Evolutionary conservation across 1,140 invertebrate species (phyloP).

Genomic region (Scylla paramamosain): DNA sequence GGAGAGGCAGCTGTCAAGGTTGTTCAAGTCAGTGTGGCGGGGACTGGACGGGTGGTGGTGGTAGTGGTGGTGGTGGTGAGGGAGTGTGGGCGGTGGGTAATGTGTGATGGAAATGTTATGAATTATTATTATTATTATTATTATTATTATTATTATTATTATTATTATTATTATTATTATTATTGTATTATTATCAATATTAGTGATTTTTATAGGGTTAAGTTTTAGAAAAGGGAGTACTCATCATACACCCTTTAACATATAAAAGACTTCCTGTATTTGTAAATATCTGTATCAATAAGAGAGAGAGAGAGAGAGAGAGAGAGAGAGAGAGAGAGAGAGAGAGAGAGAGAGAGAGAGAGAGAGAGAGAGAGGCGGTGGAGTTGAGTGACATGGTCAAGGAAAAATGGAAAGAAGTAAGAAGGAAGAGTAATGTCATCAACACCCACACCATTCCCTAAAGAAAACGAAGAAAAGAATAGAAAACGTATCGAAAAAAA

Average conservation of each 20-base stretch:
- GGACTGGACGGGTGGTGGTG: neutral
- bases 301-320: neutral
- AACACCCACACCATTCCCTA: neutral
- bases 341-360: constrained; percentile 51
- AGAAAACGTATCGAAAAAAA: neutral
- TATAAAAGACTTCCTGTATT: no score
- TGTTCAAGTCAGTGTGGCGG: neutral
- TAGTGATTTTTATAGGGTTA: no score
- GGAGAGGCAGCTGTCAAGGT: neutral
- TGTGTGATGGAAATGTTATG: neutral
- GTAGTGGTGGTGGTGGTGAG: neutral
- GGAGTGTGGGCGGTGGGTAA: neutral
- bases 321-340: constrained; percentile 30
- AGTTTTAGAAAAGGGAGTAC: no score
- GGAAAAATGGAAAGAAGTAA: neutral
- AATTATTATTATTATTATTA: neutral
- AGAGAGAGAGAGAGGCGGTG: constrained; percentile 45
- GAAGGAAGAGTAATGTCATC: neutral
- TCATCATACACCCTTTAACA: no score
- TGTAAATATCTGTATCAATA: no score
- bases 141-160: neutral
- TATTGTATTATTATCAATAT: no score
- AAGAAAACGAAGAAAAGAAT: neutral
- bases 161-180: no score
- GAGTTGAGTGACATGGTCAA: neutral